Percentiles rank a stretch among this genome's conserved stretches.
These are phyloP conservation scores for Halesus radiatus DNA, from an alignment of 1,140 invertebrate species.

Conservation along the genomic window DNA sequence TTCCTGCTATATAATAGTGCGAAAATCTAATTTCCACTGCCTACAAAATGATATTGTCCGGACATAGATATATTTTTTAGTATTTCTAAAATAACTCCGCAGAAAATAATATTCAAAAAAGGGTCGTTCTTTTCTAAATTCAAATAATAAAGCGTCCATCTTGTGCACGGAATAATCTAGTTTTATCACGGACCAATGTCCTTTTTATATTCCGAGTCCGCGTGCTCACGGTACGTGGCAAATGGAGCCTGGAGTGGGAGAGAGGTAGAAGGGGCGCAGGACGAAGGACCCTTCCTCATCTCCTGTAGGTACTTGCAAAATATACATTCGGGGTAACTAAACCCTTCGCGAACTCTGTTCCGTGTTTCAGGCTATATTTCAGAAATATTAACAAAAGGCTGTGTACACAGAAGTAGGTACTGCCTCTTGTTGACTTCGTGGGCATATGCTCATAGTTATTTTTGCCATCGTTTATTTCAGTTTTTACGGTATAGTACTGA, in stretches of 20 bases:
- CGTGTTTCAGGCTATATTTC: not conserved
- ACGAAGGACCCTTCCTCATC: constrained; percentile 18
- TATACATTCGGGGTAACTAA: constrained; percentile 19
- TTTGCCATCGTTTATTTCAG: no score
- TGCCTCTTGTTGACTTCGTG: no score
- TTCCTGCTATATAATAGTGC: no score
- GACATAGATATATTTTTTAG: no score
- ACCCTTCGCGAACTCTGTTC: constrained; percentile 13
- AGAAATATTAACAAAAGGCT: no score
- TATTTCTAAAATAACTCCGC: not conserved
- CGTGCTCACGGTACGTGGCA: constrained; percentile 52
- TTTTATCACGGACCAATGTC: constrained; percentile 54
- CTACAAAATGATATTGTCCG: no score
- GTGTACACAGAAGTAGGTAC: no score
- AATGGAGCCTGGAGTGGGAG: constrained; percentile 13
- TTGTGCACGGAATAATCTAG: constrained; percentile 53
- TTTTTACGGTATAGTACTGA: no score
- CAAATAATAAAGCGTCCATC: constrained; percentile 56
- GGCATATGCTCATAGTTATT: no score
- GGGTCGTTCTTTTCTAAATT: constrained; percentile 34
- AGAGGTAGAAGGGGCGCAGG: no score
- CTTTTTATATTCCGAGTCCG: constrained; percentile 54
- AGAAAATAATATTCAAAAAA: constrained; percentile 26
- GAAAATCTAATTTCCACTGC: no score
- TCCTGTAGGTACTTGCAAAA: not conserved